phyloP scores from a whole-genome alignment of 2,888 invertebrate genomes.

The Pristionchus exspectatus region DNA sequence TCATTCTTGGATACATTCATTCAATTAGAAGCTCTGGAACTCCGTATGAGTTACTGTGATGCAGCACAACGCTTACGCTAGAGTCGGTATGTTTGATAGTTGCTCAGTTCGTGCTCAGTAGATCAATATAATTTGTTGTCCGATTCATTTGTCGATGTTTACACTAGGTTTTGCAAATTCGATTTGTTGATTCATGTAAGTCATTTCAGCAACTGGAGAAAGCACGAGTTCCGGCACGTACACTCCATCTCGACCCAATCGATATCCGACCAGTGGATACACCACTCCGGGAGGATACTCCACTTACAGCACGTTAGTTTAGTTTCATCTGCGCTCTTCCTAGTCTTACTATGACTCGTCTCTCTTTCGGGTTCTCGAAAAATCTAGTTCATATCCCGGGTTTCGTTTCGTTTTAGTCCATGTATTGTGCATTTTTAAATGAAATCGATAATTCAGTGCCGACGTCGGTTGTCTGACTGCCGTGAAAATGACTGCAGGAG shows the following conservation, averaged over 20 bases:
- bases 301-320: constrained; percentile 62
- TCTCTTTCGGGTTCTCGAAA: background rate
- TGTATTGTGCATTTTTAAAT: background rate
- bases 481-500: constrained; percentile 77
- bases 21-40: background rate
- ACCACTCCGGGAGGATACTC: constrained; percentile 74
- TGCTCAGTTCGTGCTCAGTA: background rate
- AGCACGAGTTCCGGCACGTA: constrained; percentile 29
- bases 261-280: constrained; percentile 69
- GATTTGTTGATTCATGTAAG: background rate
- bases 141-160: background rate
- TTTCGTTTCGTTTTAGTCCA: background rate
- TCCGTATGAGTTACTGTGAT: constrained; percentile 28
- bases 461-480: constrained; percentile 71
- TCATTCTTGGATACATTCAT: background rate
- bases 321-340: background rate
- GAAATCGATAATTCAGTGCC: constrained; percentile 10
- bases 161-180: background rate
- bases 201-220: constrained; percentile 39
- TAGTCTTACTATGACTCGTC: background rate
- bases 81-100: constrained; percentile 1
- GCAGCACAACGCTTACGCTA: constrained; percentile 46
- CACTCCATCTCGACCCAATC: constrained; percentile 40
- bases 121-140: too few relatives aligned
- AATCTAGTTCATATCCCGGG: background rate